Base-by-base conservation (phyloP, 2,113 vertebrate genomes). In the Nicator chloris region DNA sequence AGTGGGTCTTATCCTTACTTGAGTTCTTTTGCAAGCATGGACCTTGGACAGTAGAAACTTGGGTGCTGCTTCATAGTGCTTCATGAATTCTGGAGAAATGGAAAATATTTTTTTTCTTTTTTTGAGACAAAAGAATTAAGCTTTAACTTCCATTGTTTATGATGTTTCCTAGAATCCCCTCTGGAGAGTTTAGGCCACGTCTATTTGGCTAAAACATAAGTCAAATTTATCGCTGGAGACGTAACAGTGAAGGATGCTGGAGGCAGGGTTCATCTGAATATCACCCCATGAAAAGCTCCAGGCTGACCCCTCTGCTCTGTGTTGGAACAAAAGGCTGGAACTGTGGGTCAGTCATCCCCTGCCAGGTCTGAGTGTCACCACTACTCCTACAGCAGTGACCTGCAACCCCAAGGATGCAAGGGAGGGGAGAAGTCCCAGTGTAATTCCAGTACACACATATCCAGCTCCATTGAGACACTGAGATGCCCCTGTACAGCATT, bases 361-460 rank as follows among this genome's bases (percentile, higher is more conserved):
- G 26, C 12, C 33, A 35, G 44, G 9, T 28, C 33, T n/a, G 24
- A 13, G 21, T 47, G 56, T 22, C 57, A 28, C 39, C 47, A 53
- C n/a, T n/a, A n/a, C n/a, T n/a, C n/a, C n/a, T n/a, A n/a, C 8
- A 86, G 37, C 17, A 69, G 54, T 33, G 37, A 53, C 31, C 69
- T 81, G 39, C 12, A 50, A 8, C 23, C 17, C 30, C 13, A 50
- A 28, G 19, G 27, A 19, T 70, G 51, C 5, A 17, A 61, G 28
- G 5, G 31, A 47, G 30, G 16, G 31, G 14, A 27, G 16, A 35
- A 82, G 9, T 35, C 31, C 50, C 60, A 49, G 13, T 15, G 24
- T 35, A 69, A 40, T 7, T 26, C n/a, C 50, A 4, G 2, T 35
- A 45, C 20, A 24, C 24, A 35, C 0, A 1, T 18, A 60, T 13